Percentiles rank a stretch among this genome's conserved stretches.
These are phyloP conservation scores for Sparidentex hasta DNA, from an alignment of 2,797 vertebrate genomes.

Conservation along the genomic window DNA sequence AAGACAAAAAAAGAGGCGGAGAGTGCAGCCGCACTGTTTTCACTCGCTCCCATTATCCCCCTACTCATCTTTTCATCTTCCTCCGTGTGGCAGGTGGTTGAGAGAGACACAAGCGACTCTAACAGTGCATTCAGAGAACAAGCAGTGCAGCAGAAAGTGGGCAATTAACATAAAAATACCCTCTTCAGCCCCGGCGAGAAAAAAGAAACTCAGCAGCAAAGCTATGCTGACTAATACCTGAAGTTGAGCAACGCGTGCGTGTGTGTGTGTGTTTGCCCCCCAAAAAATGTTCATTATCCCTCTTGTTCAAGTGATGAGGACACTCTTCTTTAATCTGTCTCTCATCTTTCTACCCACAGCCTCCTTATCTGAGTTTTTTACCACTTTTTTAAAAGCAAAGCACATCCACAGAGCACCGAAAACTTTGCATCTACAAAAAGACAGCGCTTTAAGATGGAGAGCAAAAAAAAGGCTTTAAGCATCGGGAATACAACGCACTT, in stretches of 20 bases:
- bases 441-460: slow-evolving; percentile 14
- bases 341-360: slow-evolving; percentile 23
- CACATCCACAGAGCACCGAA: slow-evolving; percentile 7
- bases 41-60: slow-evolving; percentile 40
- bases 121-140: slow-evolving; percentile 73
- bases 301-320: slow-evolving; percentile 66
- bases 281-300: slow-evolving; percentile 70
- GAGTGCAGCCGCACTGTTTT: slow-evolving; percentile 33
- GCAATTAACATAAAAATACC: slow-evolving; percentile 75
- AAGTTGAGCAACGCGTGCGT: slow-evolving; percentile 20
- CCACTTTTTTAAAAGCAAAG: background rate
- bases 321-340: slow-evolving; percentile 24
- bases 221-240: slow-evolving; percentile 46
- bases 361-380: slow-evolving; percentile 15
- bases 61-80: slow-evolving; percentile 59
- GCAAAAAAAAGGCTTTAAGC: slow-evolving; percentile 2
- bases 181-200: slow-evolving; percentile 50
- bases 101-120: slow-evolving; percentile 67
- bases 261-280: slow-evolving; percentile 44
- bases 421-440: slow-evolving; percentile 9
- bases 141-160: slow-evolving; percentile 64
- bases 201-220: slow-evolving; percentile 37
- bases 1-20: slow-evolving; percentile 42
- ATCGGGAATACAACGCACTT: background rate
- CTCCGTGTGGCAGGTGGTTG: slow-evolving; percentile 68